Evolutionary conservation across 2,113 vertebrate species (phyloP).

Genomic region (Gymnarchus niloticus): DNA sequence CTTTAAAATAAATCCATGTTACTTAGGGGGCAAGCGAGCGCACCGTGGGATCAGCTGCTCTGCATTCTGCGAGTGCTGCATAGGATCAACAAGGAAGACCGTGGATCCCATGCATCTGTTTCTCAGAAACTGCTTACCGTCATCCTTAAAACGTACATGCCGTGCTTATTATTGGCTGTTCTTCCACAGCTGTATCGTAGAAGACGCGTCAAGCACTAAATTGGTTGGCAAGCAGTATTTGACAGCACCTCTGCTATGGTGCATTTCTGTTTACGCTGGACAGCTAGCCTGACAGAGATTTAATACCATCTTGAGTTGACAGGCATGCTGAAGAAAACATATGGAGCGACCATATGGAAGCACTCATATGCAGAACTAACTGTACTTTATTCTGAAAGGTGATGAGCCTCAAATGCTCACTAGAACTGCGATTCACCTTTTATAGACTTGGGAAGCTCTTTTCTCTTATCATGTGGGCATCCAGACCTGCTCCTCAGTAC

Average conservation of each 20-base stretch:
- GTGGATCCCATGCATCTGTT: background rate
- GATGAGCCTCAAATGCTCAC: background rate
- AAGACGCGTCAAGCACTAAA: background rate
- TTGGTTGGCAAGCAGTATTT: background rate
- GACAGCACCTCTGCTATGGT: background rate
- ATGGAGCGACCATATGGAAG: background rate
- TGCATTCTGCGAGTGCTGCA: too few relatives aligned
- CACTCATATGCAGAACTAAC: background rate
- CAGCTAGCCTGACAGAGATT: background rate
- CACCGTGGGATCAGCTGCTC: background rate
- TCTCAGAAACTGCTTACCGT: background rate
- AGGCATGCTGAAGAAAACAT: background rate
- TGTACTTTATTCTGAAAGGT: too few relatives aligned
- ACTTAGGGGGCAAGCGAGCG: background rate
- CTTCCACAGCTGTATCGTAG: background rate
- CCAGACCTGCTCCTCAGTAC: background rate
- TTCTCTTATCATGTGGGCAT: background rate
- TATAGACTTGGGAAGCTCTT: background rate
- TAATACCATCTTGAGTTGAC: background rate
- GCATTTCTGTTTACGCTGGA: background rate
- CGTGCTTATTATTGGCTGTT: background rate
- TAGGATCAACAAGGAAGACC: background rate
- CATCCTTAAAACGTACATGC: background rate
- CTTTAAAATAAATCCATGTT: background rate
- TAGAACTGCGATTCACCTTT: background rate